Conservation (phyloP, 2,797 vertebrate genomes). For the Enteromius unitaeniatus region DNA sequence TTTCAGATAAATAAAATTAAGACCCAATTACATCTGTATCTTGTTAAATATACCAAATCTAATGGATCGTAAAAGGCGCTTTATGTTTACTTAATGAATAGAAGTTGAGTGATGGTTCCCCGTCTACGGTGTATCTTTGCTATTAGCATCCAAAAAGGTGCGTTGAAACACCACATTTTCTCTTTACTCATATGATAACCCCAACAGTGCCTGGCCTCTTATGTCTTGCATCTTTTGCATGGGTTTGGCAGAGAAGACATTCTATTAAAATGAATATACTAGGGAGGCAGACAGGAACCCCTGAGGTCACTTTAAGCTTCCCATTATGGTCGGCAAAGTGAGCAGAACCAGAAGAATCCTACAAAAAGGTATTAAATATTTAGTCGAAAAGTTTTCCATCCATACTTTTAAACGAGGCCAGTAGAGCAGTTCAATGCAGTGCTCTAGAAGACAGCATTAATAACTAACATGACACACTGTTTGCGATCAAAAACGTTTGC, state of each 20-base stretch:
- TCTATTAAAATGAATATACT: constrained; percentile 76
- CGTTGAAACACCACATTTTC: constrained; percentile 31
- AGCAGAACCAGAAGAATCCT: constrained; percentile 39
- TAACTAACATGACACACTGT: constrained; percentile 23
- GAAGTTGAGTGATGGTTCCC: not conserved
- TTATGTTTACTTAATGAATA: constrained; percentile 4
- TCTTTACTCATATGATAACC: constrained; percentile 59
- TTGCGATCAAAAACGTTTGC: not conserved
- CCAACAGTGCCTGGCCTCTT: constrained; percentile 58
- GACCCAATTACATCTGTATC: not conserved
- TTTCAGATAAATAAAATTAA: not conserved
- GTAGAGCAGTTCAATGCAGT: constrained; percentile 16
- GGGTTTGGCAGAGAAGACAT: constrained; percentile 67
- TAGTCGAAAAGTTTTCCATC: constrained; percentile 60
- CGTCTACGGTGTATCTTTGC: constrained; percentile 17
- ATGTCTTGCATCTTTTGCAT: constrained; percentile 48
- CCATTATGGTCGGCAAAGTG: constrained; percentile 60
- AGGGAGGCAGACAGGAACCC: constrained; percentile 65
- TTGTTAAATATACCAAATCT: not conserved
- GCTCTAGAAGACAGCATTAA: constrained; percentile 20
- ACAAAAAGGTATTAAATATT: constrained; percentile 71
- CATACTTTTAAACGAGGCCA: constrained; percentile 46
- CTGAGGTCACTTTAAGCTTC: constrained; percentile 64
- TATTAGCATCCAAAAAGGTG: constrained; percentile 47
- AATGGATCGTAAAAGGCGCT: not conserved